Percentiles rank a stretch among this genome's conserved stretches.
Conservation (phyloP, 2,797 vertebrate species). For the Pterois miles region DNA sequence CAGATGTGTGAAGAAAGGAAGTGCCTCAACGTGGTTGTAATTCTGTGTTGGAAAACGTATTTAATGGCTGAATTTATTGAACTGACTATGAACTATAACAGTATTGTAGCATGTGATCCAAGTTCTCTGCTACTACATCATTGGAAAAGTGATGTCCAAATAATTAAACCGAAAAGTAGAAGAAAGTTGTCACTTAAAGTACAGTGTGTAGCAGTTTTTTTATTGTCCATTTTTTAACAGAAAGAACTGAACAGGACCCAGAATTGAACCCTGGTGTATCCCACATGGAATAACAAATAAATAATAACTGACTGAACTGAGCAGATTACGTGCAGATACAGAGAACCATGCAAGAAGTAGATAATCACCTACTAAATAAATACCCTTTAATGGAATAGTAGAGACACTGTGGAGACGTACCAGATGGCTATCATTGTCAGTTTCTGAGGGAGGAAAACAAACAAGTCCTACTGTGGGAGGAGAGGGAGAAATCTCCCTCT, state of each 20-base stretch:
- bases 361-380: slow-evolving; percentile 2
- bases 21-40: neutral
- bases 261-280: slow-evolving; percentile 1
- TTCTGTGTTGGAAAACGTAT: neutral
- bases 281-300: neutral
- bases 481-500: slow-evolving; percentile 22
- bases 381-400: slow-evolving; percentile 9
- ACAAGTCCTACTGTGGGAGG: slow-evolving; percentile 23
- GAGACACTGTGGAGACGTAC: slow-evolving; percentile 31
- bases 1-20: neutral
- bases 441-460: slow-evolving; percentile 48
- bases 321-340: neutral
- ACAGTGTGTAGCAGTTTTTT: neutral
- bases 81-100: neutral
- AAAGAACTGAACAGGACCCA: neutral
- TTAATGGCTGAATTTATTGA: neutral
- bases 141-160: neutral
- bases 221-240: neutral
- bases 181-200: neutral
- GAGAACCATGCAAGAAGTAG: neutral
- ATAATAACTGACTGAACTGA: neutral
- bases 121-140: neutral
- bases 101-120: neutral
- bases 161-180: neutral
- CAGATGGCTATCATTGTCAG: slow-evolving; percentile 40